Conservation (phyloP, 2,797 vertebrate genomes). For the Kryptopterus vitreolus region DNA sequence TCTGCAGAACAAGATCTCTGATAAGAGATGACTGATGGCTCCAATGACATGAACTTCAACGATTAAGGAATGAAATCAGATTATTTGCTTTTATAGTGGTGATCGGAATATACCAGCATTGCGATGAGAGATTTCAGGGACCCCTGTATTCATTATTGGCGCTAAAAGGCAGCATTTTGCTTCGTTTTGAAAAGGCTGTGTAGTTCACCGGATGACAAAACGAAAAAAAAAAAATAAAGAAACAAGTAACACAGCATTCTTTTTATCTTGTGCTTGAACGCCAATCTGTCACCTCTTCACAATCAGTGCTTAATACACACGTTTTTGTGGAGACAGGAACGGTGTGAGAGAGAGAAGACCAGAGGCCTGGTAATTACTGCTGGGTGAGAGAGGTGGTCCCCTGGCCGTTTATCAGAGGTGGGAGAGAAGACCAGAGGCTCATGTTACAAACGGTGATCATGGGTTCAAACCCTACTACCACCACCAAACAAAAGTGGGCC, state of each 20-base stretch:
- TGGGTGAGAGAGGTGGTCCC: too few species aligned
- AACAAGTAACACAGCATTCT: slow-evolving; percentile 14
- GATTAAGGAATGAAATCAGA: background rate
- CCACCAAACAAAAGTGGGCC: too few species aligned
- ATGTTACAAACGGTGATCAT: too few species aligned
- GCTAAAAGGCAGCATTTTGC: too few species aligned
- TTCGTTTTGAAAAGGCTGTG: background rate
- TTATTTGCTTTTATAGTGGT: background rate
- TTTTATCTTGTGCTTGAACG: background rate
- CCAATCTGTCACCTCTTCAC: background rate
- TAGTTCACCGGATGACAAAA: too few species aligned
- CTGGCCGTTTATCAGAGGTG: too few species aligned
- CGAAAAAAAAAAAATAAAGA: background rate
- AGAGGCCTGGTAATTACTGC: background rate
- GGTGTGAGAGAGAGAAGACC: background rate
- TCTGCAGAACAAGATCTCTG: background rate
- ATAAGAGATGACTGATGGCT: slow-evolving; percentile 2
- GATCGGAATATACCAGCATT: too few species aligned
- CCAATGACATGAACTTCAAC: background rate
- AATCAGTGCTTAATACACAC: background rate
- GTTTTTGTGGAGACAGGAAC: background rate
- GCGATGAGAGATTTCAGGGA: background rate
- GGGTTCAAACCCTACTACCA: too few species aligned
- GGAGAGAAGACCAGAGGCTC: too few species aligned
- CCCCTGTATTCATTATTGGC: background rate